phyloP scores from a whole-genome alignment of 1,140 invertebrate genomes.

The Sweltsa coloradensis region DNA sequence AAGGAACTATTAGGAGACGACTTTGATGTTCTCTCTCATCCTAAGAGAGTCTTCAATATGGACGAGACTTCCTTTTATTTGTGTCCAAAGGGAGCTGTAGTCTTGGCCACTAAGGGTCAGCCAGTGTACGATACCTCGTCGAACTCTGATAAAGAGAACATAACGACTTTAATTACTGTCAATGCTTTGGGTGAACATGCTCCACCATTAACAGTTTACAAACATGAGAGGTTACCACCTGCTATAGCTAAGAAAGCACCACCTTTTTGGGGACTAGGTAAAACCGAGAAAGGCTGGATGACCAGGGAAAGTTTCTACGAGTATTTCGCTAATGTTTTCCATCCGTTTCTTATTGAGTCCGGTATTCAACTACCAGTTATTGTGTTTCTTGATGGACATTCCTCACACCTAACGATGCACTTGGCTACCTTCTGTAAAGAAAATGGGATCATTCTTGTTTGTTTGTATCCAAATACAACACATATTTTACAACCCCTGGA shows the following conservation, averaged over 20 bases:
- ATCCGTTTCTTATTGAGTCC: constrained; percentile 25
- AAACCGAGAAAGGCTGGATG: constrained; percentile 30
- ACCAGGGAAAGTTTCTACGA: constrained; percentile 27
- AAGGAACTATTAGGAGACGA: constrained; percentile 1
- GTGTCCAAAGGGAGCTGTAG: not conserved
- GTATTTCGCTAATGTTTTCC: constrained; percentile 28
- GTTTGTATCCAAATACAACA: constrained; percentile 18
- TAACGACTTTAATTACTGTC: constrained; percentile 18
- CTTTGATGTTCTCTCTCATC: not conserved
- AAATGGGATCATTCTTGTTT: constrained; percentile 24
- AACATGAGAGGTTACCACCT: constrained; percentile 22
- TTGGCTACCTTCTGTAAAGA: constrained; percentile 26
- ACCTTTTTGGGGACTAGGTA: constrained; percentile 24
- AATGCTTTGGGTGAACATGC: constrained; percentile 22
- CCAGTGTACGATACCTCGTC: not conserved
- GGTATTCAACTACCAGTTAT: constrained; percentile 24
- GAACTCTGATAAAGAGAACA: constrained; percentile 18
- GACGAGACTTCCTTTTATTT: constrained; percentile 7
- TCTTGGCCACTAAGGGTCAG: not conserved
- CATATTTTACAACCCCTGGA: constrained; percentile 22
- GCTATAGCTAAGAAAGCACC: constrained; percentile 22
- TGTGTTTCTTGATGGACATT: constrained; percentile 31
- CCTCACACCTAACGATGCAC: constrained; percentile 25
- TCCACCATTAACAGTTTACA: constrained; percentile 26
- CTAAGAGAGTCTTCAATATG: constrained; percentile 1